phyloP scores from a whole-genome alignment of 2,888 invertebrate genomes.

The Volucella bombylans region DNA sequence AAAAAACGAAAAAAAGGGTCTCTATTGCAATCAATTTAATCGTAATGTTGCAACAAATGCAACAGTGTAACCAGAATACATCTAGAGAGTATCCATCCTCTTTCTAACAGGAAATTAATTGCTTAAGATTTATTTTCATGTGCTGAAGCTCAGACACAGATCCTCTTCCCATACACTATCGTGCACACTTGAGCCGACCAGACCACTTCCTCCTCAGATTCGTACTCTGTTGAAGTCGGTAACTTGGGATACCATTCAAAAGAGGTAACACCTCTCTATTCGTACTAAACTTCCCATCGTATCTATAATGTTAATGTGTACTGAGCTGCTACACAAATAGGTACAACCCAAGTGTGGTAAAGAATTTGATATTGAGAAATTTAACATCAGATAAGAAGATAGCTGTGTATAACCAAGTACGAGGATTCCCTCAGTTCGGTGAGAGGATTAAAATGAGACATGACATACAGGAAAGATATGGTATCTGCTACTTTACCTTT shows the following conservation, averaged over 20 bases:
- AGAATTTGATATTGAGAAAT: constrained; percentile 47
- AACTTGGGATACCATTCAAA: neutral
- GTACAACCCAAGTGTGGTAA: constrained; percentile 14
- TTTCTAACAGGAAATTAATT: constrained; percentile 51
- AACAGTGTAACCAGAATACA: constrained; percentile 50
- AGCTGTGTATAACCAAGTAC: no score
- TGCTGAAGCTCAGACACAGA: neutral
- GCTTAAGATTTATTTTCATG: constrained; percentile 56
- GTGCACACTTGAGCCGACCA: constrained; percentile 24
- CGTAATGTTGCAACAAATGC: constrained; percentile 57
- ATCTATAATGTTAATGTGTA: constrained; percentile 20
- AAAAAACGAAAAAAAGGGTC: constrained; percentile 5
- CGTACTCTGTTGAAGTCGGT: no score
- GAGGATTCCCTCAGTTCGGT: constrained; percentile 6
- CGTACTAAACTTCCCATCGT: neutral
- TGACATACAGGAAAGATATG: constrained; percentile 28
- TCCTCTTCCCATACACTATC: neutral
- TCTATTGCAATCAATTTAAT: constrained; percentile 48
- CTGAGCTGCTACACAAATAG: neutral
- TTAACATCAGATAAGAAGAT: constrained; percentile 12
- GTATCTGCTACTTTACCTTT: constrained; percentile 33
- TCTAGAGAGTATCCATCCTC: constrained; percentile 8
- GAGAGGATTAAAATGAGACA: constrained; percentile 45
- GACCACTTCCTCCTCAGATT: no score
- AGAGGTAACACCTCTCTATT: constrained; percentile 1